Evolutionary conservation across 2,888 invertebrate species (phyloP), one percentile per base, ranked within the genome.

Genomic region (Andrena bicolor): DNA sequence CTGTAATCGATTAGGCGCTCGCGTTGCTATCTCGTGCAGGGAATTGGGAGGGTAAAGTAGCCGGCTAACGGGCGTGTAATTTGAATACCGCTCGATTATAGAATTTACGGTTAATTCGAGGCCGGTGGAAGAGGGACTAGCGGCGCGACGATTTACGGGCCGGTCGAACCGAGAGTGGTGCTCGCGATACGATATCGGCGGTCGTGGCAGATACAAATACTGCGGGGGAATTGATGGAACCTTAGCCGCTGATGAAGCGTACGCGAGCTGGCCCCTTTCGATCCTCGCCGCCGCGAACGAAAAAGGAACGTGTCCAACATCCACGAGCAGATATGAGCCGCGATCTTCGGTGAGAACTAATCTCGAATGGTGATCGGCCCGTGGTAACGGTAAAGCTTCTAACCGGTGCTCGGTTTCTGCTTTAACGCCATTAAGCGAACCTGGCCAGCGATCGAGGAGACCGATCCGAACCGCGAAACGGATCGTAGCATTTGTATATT

Each of bases 321-420:
- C 65, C 72, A 63, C 69, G 35, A 16, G 49, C 41, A 73, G 82
- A 82, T 73, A 74, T 70, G 77, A 78, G 75, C 41, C 83, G 75
- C 77, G 82, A 74, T 85, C 81, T 73, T 80, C 80, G 85, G 86
- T 84, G 81, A 82, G 90, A 88, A 90, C 89, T 90, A 91, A 91
- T 91, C 90, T 90, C 89, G 88, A 86, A 90, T 87, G 89, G 86
- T 86, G 87, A 90, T 90, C 88, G 86, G 86, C 84, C 90, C 87
- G 88, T 88, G 82, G 86, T 92, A 93, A 93, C 92, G 92, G 92
- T 92, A 92, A 84, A 90, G 89, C 90, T 91, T 90, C 90, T 86
- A 90, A 73, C 76, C 68, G 68, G 73, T 71, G 68, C 83, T 75
- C 72, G 72, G 76, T 81, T 73, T 74, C 82, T 71, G 75, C 70